phyloP scores from a whole-genome alignment of 1,140 invertebrate species.

The Drosophila insularis region DNA sequence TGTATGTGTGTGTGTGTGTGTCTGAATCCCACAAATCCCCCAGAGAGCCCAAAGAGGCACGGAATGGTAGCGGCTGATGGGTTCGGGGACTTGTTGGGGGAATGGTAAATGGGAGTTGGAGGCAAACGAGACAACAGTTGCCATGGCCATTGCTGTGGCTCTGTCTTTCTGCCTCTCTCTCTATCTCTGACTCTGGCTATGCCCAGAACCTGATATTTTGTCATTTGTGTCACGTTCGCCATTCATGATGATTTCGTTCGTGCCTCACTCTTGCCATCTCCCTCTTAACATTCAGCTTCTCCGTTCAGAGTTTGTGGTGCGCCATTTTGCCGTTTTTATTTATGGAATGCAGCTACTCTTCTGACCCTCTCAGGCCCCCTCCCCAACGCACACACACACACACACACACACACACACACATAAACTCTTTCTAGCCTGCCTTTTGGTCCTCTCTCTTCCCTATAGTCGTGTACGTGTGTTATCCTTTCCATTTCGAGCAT shows the following conservation, averaged over 20 bases:
- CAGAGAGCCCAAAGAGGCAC: slow-evolving; percentile 23
- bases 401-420: background rate
- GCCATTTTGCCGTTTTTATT: slow-evolving; percentile 78
- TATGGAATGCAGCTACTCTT: slow-evolving; percentile 76
- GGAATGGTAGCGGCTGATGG: slow-evolving; percentile 3
- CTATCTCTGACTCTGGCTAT: background rate
- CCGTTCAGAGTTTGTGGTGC: slow-evolving; percentile 69
- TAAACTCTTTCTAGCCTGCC: slow-evolving; percentile 10
- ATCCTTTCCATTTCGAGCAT: slow-evolving; percentile 69
- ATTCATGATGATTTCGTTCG: slow-evolving; percentile 74
- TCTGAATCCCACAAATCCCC: slow-evolving; percentile 29
- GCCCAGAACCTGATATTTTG: slow-evolving; percentile 69
- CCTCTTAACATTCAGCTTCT: background rate
- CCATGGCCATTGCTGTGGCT: slow-evolving; percentile 52
- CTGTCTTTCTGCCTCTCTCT: slow-evolving; percentile 22
- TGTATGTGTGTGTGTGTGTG: slow-evolving; percentile 13
- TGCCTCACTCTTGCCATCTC: background rate
- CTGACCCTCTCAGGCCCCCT: slow-evolving; percentile 13
- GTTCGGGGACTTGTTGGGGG: background rate
- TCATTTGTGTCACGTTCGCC: slow-evolving; percentile 79
- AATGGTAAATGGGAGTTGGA: background rate
- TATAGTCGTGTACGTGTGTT: slow-evolving; percentile 56
- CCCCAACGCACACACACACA: background rate
- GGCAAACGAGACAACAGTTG: slow-evolving; percentile 39
- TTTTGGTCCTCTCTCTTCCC: slow-evolving; percentile 14